Evolutionary conservation across 37 sponge, comb jelly and placozoan species (phyloP), one percentile per base, ranked within the genome.

Genomic region (Mnemiopsis leidyi): DNA sequence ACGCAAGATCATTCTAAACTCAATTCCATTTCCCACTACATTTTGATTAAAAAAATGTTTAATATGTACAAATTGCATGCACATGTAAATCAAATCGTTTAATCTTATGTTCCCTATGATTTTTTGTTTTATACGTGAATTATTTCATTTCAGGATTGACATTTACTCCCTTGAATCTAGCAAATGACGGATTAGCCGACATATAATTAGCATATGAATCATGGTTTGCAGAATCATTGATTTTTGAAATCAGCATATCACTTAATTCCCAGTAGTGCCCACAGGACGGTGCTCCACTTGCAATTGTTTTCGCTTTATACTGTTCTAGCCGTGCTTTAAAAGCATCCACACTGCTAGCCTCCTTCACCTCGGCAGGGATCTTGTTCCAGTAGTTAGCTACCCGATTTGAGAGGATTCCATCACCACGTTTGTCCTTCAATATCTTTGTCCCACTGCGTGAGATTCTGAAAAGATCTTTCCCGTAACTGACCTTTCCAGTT

Each of bases 361-460:
- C 7, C 37, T 79, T 79, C 34, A 79, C 82, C 3, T 29, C 3
- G 7, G 35, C 82, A 35, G 82, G 82, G 7, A 79, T 2, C 82
- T 79, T 79, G 23, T 79, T 79, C 82, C 82, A 79, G 82, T 79
- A 79, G 36, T 79, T 79, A 13, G 82, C 82, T 79, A 79, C 37
- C 35, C 82, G 34, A 29, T 79, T 79, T 35, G 35, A 31, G 3
- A 79, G 82, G 7, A 79, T 13, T 79, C 37, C 36, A 33, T 28
- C 82, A 5, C 37, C 37, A 26, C 37, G 18, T 23, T 34, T 34
- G 34, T 28, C 37, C 26, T 79, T 79, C 34, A 79, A 16, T 23
- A 79, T 79, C 28, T 79, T 79, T 2, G 36, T 32, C 9, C 82
- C 82, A 79, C 82, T 79, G 36, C 82, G 82, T 31, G 82, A 79